Evolutionary conservation across 2,797 vertebrate species (phyloP).

Genomic region (Lophius americanus): DNA sequence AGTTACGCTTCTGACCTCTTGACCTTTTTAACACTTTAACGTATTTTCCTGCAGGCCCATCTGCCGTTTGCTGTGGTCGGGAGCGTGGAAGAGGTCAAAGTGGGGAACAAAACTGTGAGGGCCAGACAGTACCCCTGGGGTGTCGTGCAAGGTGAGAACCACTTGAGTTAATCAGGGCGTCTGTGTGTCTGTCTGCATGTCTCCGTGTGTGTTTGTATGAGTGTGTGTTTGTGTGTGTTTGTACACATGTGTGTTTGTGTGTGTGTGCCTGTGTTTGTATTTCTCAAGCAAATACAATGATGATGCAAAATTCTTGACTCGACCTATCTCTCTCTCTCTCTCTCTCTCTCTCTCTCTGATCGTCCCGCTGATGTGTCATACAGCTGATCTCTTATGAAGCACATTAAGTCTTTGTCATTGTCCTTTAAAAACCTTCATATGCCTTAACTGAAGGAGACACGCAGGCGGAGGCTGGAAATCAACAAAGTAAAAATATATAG

Average conservation of each 20-base stretch:
- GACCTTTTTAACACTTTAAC: constrained; percentile 10
- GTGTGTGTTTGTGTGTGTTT: constrained; percentile 14
- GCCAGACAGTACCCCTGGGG: constrained; percentile 99
- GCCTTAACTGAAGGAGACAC: not conserved
- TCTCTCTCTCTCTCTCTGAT: too few species aligned
- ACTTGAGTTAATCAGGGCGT: constrained; percentile 3
- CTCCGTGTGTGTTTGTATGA: not conserved
- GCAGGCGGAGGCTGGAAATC: not conserved
- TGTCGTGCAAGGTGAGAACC: constrained; percentile 94
- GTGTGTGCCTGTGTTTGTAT: constrained; percentile 17
- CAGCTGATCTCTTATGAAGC: not conserved
- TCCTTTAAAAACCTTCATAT: not conserved
- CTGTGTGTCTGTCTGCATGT: constrained; percentile 12
- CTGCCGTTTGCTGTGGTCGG: constrained; percentile 98
- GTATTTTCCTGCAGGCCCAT: constrained; percentile 86
- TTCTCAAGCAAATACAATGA: constrained; percentile 1
- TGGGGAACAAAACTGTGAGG: constrained; percentile 96
- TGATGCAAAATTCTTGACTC: too few species aligned
- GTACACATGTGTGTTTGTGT: not conserved
- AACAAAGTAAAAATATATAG: too few species aligned
- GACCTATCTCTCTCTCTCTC: too few species aligned
- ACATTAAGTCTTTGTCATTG: constrained; percentile 1
- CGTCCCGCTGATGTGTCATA: too few species aligned
- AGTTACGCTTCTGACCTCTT: constrained; percentile 19
- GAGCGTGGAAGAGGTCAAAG: constrained; percentile 97